phyloP scores from a whole-genome alignment of 23 tunicate species.

The Ascidia mentula region DNA sequence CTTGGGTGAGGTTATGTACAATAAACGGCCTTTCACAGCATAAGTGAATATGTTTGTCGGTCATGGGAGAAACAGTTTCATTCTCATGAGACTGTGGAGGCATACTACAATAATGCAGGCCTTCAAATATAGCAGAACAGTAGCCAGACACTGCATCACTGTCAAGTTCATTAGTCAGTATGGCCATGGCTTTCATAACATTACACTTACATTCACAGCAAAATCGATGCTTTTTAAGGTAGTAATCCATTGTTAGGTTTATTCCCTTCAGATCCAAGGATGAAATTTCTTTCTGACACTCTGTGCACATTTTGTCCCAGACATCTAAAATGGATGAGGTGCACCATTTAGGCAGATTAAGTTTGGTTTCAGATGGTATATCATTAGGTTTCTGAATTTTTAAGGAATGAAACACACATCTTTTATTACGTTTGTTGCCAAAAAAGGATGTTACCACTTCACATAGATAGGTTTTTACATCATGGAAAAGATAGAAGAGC shows the following conservation, averaged over 20 bases:
- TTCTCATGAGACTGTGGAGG: background rate
- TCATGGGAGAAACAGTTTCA: background rate
- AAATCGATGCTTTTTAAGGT: conserved; percentile 88
- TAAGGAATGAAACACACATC: conserved; percentile 83
- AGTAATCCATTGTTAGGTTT: conserved; percentile 60
- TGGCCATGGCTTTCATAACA: conserved; percentile 68
- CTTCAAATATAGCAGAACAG: conserved; percentile 65
- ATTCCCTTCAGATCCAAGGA: conserved; percentile 66
- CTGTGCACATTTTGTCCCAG: conserved; percentile 76
- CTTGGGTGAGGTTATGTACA: conserved; percentile 71
- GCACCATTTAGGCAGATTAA: conserved; percentile 45
- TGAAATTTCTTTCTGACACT: conserved; percentile 72
- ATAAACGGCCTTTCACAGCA: conserved; percentile 81
- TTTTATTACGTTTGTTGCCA: conserved; percentile 66
- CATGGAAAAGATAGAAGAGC: conserved; percentile 54
- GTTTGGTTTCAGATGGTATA: conserved; percentile 26
- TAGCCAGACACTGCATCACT: conserved; percentile 37
- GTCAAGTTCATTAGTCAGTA: conserved; percentile 72
- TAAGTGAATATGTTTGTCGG: conserved; percentile 51
- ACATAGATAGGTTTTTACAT: conserved; percentile 47
- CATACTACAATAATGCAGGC: conserved; percentile 25
- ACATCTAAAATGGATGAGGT: conserved; percentile 75
- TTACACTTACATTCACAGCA: conserved; percentile 84
- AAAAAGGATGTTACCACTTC: conserved; percentile 34
- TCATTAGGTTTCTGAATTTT: conserved; percentile 77